Base-by-base conservation (phyloP, 2,888 invertebrate species). In the Apodemia zela region DNA sequence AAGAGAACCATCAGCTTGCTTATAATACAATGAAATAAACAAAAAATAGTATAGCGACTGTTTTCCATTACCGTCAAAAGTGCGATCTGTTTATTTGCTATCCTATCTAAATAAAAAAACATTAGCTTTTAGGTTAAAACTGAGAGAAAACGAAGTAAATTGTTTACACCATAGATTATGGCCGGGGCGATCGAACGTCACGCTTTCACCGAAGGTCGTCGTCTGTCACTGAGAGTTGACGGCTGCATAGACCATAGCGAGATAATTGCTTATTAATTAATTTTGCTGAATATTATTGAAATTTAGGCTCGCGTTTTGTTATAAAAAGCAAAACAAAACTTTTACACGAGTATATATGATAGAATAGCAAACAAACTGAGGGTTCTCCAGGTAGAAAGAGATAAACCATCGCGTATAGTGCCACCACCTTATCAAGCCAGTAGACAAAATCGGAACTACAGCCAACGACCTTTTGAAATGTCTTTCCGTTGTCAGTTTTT, bases 201-300 rank as follows among this genome's bases (percentile, higher is more conserved):
- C 79, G 79, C 84, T 84, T 82, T 84, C 84, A 72, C 80, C 73
- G 75, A 82, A 83, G 83, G 83, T 83, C 80, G 73, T 61, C 62
- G 60, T 65, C 67, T 71, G 66, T 69, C 67, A 69, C 68, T 67
- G 69, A 66, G 67, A 72, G 66, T 65, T 67, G 66, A 69, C 66
- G 61, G 63, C 59, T 63, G 57, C 45, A 60, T 65, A 63, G 33
- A 57, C 38, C 76, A 70, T 76, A 29, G 6, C 21, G 1, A 21
- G 51, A 25, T 21, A 21, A 49, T 49, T 42, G 42, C 1, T 42
- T 42, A 33, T 33, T 42, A 60, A 42, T 11, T 38, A 38, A 60
- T 59, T 21, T 42, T 42, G 15, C 15, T 15, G 4, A 15, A 42
- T 42, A 42, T 15, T 49, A 18, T 47, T 17, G 18, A 18, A 18